Evolutionary conservation across 2,888 invertebrate genomes (phyloP), one percentile per base, ranked within the genome.

Genomic region (Spodoptera exigua): DNA sequence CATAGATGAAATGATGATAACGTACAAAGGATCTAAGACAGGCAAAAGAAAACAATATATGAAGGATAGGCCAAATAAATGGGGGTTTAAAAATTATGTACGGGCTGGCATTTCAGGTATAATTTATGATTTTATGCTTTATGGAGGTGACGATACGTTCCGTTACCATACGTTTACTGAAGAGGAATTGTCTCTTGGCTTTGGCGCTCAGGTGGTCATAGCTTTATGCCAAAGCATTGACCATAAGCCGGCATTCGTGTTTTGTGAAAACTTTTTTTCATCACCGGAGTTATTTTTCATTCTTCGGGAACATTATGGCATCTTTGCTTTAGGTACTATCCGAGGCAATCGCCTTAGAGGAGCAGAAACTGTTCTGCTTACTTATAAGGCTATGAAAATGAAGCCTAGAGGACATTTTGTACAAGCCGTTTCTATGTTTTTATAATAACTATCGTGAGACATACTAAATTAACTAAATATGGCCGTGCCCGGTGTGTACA

Each of bases 331-430:
- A 45, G 64, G 60, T 2, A 65, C 61, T 12, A 54, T 61, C 17
- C 57, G 52, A 18, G 32, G 49, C 17, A 65, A 65, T 40, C 34
- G 61, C 46, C 34, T 61, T 14, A 52, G 58, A 44, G 65, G 65
- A 18, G 40, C 57, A 32, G 45, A 45, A 41, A 27, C 16, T 32
- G 34, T 35, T 9, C 17, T 52, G 14, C 11, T 58, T 2, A 34
- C 52, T 14, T 51, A 58, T n/a, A 58, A 53, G 44, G 44, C 36
- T 3, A 36, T 53, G 35, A 52, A 53, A 37, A 53, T 44, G 43
- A 69, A 56, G 45, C 59, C 58, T 41, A 61, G 62, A 16, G 69
- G 65, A 27, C 56, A 61, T 48, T n/a, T 40, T 54, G 47, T 45
- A 16, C 67, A 60, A 54, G 46, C 53, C 39, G 53, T 52, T 17